These are phyloP conservation scores for Melanostoma mellinum DNA, from an alignment of 2,888 invertebrate species.

Conservation along the genomic window DNA sequence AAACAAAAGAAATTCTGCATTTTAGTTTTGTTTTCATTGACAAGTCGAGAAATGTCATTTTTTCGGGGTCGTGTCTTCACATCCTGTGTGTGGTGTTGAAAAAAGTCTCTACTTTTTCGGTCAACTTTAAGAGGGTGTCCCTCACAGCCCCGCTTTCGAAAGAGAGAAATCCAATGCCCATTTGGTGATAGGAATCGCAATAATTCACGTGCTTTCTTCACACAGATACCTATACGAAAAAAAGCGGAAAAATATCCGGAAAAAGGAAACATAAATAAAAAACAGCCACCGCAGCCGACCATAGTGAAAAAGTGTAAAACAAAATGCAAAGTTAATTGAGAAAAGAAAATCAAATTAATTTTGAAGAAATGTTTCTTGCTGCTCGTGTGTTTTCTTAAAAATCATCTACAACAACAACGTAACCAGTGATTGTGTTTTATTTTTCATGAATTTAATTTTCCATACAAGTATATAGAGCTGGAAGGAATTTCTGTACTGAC, in stretches of 20 bases:
- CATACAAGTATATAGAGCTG: constrained; percentile 48
- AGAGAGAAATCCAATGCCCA: neutral
- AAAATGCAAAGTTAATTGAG: constrained; percentile 69
- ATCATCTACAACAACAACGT: constrained; percentile 36
- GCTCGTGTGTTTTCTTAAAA: constrained; percentile 34
- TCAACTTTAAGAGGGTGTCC: constrained; percentile 38
- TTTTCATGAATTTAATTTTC: constrained; percentile 40
- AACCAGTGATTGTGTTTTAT: constrained; percentile 50
- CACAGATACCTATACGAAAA: constrained; percentile 2
- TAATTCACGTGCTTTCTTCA: constrained; percentile 51
- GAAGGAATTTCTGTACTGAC: constrained; percentile 59
- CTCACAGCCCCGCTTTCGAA: neutral
- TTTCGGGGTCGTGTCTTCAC: constrained; percentile 5
- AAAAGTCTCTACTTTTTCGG: neutral
- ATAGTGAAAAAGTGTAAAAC: constrained; percentile 62
- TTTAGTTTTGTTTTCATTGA: constrained; percentile 15
- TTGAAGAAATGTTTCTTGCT: constrained; percentile 44
- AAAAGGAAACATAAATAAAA: constrained; percentile 19
- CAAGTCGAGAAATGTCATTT: constrained; percentile 23
- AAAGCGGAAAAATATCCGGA: constrained; percentile 45
- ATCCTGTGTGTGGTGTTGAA: constrained; percentile 24
- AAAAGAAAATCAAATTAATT: constrained; percentile 44
- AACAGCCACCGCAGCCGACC: constrained; percentile 27
- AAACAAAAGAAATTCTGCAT: constrained; percentile 27
- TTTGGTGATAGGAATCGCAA: constrained; percentile 42